Base-by-base conservation (phyloP, 2,113 vertebrate species). In the Mobula birostris region DNA sequence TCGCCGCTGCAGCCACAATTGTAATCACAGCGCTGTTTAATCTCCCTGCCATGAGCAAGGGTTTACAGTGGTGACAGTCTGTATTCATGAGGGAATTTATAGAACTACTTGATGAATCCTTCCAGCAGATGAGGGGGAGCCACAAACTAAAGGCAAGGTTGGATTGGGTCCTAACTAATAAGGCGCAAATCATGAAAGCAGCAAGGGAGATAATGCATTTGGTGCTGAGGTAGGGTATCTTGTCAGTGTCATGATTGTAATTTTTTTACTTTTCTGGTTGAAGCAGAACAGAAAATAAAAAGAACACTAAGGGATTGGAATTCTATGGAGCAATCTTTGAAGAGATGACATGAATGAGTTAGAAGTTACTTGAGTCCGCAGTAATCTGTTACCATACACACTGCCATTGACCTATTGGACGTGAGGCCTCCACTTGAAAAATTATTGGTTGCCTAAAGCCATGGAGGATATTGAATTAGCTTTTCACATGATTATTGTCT, bases 21-120 rank as follows among this genome's bases (percentile, higher is more conserved):
- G 58, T 88, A 88, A 88, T 79, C 85, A 88, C 14, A 29, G 58
- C 15, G 58, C 85, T 63, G 61, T 88, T 88, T 88, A 88, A 88
- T 88, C 85, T 88, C 63, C 58, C 85, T 88, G 85, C 58, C 85
- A 66, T 29, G 5, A 61, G n/a, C 85, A n/a, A 61, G 85, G 58
- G 63, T 63, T 88, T 88, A 88, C 85, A 88, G 58, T 32, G 5
- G 85, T 63, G 85, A 63, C 85, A 88, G 63, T 88, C 58, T 88
- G 85, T 88, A 88, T 88, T 88, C 85, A 88, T 88, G 85, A 88
- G 85, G 27, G 27, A 88, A 58, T 63, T 88, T 88, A 88, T 88
- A 63, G 85, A 88, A 88, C 58, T 88, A 88, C 56, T 88, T 88
- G 58, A 88, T 88, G 85, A 88, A 88, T 63, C 85, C 32, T 88